A percentile compares a stretch with the other conserved stretches of the same genome.
Evolutionary conservation across 2,797 vertebrate species (phyloP).

Genomic region (Urocyon cinereoargenteus): DNA sequence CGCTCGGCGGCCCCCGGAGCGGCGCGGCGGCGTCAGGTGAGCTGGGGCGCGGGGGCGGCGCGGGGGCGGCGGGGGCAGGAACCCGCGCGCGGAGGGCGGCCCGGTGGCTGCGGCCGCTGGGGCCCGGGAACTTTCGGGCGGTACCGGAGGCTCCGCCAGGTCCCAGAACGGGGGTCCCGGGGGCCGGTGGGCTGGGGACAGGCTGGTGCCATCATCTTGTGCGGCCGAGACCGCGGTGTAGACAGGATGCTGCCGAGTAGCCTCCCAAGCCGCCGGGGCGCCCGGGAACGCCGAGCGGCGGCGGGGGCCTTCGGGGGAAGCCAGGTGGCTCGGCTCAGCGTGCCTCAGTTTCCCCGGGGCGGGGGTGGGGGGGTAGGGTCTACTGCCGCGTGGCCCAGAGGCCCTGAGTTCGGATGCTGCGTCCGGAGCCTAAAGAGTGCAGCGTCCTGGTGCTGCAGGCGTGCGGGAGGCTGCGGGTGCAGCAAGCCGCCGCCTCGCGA

Average conservation of each 20-base stretch:
- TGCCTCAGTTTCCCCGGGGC: slow-evolving; percentile 69
- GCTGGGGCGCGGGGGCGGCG: background rate
- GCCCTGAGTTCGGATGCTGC: background rate
- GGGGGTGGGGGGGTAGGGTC: background rate
- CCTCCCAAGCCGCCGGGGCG: background rate
- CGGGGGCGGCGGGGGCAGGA: background rate
- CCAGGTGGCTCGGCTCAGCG: background rate
- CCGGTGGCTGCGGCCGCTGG: background rate
- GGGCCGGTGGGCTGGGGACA: background rate
- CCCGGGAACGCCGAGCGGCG: background rate
- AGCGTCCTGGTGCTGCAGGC: slow-evolving; percentile 43
- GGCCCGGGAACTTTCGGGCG: slow-evolving; percentile 72
- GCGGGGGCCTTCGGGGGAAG: background rate
- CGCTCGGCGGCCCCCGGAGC: slow-evolving; percentile 61
- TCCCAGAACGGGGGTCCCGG: background rate
- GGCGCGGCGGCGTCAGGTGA: slow-evolving; percentile 71
- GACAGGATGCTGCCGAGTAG: background rate
- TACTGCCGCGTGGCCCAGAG: background rate
- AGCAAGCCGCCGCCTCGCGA: slow-evolving; percentile 40
- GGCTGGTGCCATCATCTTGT: background rate
- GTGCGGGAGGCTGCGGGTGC: slow-evolving; percentile 28
- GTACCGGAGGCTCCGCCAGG: background rate
- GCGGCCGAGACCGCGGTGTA: background rate
- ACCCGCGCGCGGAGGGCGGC: background rate
- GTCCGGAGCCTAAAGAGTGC: background rate